phyloP scores from a whole-genome alignment of 2,888 invertebrate genomes.

The Drosophila nigricruria region DNA sequence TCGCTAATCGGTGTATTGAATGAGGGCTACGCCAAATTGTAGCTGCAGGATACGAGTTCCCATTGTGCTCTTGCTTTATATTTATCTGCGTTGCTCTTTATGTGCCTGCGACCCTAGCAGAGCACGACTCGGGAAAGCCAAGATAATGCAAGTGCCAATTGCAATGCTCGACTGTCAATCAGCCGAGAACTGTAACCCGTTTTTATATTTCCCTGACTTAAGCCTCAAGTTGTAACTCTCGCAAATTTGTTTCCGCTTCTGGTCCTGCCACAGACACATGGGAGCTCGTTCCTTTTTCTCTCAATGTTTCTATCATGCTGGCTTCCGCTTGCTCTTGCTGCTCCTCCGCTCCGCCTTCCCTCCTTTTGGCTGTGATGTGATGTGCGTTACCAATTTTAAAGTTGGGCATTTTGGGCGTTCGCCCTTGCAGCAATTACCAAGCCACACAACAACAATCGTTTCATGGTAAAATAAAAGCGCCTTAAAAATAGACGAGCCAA shows the following conservation, averaged over 20 bases:
- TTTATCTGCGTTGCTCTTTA: conserved; percentile 6
- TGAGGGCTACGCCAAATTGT: conserved; percentile 39
- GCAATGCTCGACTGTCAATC: conserved; percentile 74
- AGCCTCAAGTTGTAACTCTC: conserved; percentile 63
- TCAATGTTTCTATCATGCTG: conserved; percentile 6
- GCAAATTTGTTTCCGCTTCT: conserved; percentile 75
- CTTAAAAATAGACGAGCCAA: conserved; percentile 78
- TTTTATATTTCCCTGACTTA: conserved; percentile 29
- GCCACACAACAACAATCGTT: conserved; percentile 80
- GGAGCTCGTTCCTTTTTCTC: conserved; percentile 2
- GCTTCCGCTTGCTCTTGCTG: not conserved
- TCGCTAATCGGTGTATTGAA: conserved; percentile 56
- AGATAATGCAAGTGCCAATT: conserved; percentile 80
- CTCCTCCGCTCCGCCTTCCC: too few relatives aligned
- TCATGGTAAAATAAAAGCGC: conserved; percentile 78
- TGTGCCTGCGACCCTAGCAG: not conserved
- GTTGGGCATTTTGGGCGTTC: conserved; percentile 62
- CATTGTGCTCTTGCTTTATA: conserved; percentile 28
- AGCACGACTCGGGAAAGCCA: conserved; percentile 63
- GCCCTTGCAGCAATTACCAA: conserved; percentile 78
- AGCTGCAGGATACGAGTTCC: conserved; percentile 59
- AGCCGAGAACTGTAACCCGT: conserved; percentile 54
- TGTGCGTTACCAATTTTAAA: conserved; percentile 78
- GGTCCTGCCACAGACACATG: conserved; percentile 47
- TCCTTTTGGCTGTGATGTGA: conserved; percentile 3